Evolutionary conservation across 1,140 invertebrate species (phyloP).

Genomic region (Pseudobourletiella spinata): DNA sequence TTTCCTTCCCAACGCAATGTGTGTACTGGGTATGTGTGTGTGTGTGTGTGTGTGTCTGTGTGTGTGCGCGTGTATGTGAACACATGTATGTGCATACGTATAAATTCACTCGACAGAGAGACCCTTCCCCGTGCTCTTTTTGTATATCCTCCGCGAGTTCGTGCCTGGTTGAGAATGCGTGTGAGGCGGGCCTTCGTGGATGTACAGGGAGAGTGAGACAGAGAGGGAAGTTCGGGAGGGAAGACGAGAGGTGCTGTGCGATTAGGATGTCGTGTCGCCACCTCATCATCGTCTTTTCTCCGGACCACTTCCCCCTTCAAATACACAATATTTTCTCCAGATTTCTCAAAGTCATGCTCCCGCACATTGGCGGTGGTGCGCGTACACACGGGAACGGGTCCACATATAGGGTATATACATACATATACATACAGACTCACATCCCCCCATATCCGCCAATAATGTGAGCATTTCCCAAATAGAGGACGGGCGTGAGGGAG

Average conservation of each 20-base stretch:
- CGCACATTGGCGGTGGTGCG: neutral
- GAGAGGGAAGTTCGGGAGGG: too few species aligned
- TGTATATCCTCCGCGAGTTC: too few species aligned
- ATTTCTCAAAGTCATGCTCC: neutral
- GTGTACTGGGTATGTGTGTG: too few species aligned
- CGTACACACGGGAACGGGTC: too few species aligned
- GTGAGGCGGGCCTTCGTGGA: too few species aligned
- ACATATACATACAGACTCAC: neutral
- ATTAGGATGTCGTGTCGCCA: neutral
- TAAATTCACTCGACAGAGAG: too few species aligned
- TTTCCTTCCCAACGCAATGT: too few species aligned
- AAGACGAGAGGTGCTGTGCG: neutral
- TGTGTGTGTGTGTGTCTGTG: neutral
- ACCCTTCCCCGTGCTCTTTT: too few species aligned
- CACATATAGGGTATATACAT: neutral
- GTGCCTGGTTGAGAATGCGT: too few species aligned
- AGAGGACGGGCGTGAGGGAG: too few species aligned
- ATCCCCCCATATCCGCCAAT: neutral
- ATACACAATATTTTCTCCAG: neutral
- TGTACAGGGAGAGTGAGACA: too few species aligned
- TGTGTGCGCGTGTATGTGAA: neutral
- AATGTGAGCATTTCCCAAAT: neutral
- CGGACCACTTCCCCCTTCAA: neutral
- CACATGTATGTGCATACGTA: neutral
- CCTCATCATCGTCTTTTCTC: neutral